These are phyloP conservation scores for Melanotaenia parkinsoni DNA, from an alignment of 2,797 vertebrate genomes.

Conservation along the genomic window DNA sequence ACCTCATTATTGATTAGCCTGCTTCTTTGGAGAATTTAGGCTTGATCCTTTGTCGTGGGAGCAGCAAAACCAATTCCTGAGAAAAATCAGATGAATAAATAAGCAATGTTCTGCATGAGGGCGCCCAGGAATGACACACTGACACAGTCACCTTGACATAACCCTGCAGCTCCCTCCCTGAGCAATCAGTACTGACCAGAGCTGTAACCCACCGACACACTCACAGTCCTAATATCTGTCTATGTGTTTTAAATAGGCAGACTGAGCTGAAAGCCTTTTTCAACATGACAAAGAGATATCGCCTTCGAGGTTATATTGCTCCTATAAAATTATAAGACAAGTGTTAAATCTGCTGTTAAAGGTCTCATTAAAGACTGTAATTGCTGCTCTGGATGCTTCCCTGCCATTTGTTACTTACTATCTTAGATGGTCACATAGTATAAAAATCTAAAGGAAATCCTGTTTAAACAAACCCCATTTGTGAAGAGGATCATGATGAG, in stretches of 20 bases:
- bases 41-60: conserved; percentile 57
- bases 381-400: conserved; percentile 58
- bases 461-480: conserved; percentile 13
- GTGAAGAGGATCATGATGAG: not conserved
- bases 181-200: conserved; percentile 49
- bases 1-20: conserved; percentile 69
- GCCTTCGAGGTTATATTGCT: conserved; percentile 64
- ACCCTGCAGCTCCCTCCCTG: conserved; percentile 37
- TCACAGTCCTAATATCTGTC: conserved; percentile 58
- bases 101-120: conserved; percentile 76
- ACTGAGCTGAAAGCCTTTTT: conserved; percentile 27
- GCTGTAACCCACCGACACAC: conserved; percentile 31
- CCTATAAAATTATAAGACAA: conserved; percentile 74
- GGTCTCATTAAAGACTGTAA: conserved; percentile 72
- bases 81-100: conserved; percentile 82
- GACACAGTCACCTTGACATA: conserved; percentile 78
- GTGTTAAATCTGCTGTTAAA: conserved; percentile 73
- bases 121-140: conserved; percentile 55
- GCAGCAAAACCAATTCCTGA: conserved; percentile 76
- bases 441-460: not conserved
- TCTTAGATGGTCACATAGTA: conserved; percentile 1
- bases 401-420: conserved; percentile 45
- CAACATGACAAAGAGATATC: conserved; percentile 54
- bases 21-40: conserved; percentile 72
- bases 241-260: conserved; percentile 61